A percentile compares a stretch with the other conserved stretches of the same genome.
Conservation (phyloP, 2,797 vertebrate genomes). For the Myioborus melanocephalus region DNA sequence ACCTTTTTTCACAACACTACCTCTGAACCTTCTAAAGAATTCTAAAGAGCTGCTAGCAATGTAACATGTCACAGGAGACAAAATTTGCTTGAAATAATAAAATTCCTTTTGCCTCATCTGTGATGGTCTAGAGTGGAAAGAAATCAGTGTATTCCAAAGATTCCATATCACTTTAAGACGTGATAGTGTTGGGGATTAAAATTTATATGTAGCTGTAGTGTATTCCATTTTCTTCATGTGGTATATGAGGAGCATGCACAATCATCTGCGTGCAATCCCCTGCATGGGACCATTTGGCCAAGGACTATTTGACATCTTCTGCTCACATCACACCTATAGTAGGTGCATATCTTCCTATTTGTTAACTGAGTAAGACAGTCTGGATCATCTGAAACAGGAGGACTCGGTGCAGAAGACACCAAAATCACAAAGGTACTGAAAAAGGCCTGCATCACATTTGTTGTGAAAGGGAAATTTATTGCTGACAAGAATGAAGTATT, state of each 20-base stretch:
- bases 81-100: background rate
- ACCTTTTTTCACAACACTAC: accelerated
- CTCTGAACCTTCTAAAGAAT: background rate
- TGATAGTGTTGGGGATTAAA: background rate
- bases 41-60: background rate
- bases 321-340: background rate
- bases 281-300: accelerated
- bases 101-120: background rate
- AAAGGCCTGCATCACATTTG: background rate
- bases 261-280: background rate
- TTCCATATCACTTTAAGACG: background rate
- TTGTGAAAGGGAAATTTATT: background rate
- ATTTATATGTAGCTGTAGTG: background rate
- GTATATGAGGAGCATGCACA: background rate
- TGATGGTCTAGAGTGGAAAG: background rate
- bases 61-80: background rate
- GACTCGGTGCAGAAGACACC: background rate
- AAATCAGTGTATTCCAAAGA: background rate
- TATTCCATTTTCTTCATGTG: accelerated
- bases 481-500: background rate
- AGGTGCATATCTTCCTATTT: background rate
- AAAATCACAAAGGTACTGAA: background rate
- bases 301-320: background rate
- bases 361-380: background rate
- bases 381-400: background rate